These are phyloP conservation scores for Steinernema feltiae DNA, from an alignment of 1,140 invertebrate genomes.

Conservation along the genomic window DNA sequence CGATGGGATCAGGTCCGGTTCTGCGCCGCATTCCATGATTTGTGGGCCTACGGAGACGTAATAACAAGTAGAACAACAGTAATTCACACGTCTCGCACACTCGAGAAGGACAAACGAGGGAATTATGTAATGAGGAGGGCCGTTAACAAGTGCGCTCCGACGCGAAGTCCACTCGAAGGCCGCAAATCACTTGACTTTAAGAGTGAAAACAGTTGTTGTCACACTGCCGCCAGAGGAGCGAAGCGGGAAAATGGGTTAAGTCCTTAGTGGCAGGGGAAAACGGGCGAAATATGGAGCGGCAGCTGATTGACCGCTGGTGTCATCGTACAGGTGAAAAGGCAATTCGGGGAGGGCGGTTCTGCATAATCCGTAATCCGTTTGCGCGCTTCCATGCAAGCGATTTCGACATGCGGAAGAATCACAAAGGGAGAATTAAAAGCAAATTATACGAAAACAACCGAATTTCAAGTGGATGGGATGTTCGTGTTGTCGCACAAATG, in stretches of 20 bases:
- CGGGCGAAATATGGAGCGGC: background rate
- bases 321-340: background rate
- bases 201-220: background rate
- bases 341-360: too few species aligned
- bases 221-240: background rate
- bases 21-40: background rate
- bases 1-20: background rate
- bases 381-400: too few species aligned
- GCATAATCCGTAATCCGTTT: too few species aligned
- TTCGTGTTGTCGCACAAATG: too few species aligned
- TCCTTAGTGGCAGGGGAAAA: background rate
- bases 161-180: background rate
- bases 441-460: too few species aligned
- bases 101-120: background rate
- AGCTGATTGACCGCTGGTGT: background rate
- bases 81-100: background rate
- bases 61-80: background rate
- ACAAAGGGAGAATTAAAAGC: too few species aligned
- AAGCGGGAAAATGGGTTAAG: background rate
- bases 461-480: too few species aligned
- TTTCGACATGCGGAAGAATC: too few species aligned
- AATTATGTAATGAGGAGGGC: background rate
- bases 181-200: background rate
- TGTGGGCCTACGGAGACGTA: background rate
- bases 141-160: background rate